Base-by-base conservation (phyloP, 2,888 invertebrate species). In the Athalia circularis region DNA sequence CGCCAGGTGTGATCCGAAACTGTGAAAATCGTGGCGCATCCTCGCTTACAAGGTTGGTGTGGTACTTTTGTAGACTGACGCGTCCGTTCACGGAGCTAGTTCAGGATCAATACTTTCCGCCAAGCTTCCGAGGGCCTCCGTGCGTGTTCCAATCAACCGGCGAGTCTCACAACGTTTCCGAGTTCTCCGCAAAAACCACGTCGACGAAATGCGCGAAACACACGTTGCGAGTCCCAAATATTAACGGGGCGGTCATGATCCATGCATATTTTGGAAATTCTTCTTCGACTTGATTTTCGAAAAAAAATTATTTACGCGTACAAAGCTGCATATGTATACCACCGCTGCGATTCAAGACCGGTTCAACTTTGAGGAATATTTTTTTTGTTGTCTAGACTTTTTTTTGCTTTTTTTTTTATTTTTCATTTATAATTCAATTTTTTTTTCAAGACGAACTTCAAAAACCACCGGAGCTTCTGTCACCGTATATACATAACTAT, bases 91-190 rank as follows among this genome's bases (percentile, higher is more conserved):
- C 75, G 8, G 64, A 61, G 29, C 29, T 29, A 29, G 15, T 52
- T 50, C 62, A 64, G 75, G 75, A 75, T 75, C 75, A 75, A 75
- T 75, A 75, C 75, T 75, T 75, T 75, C 75, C 48, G 75, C 75
- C 29, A 62, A 75, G 75, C 75, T 75, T 75, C 75, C 62, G 75
- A 75, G 75, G 75, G 62, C 75, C 75, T 62, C 64, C 78, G 78
- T 78, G 74, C 72, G 74, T 78, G 70, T 74, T 74, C 65, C 52
- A 74, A 74, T 78, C 62, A 78, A 64, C 64, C 54, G 52, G 48
- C 77, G 77, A 64, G 77, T 59, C 59, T 45, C 15, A 8, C 50
- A 70, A 75, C 54, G 64, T 78, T 78, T 74, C 29, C 48, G 52
- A 64, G 52, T 74, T 75, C 62, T 29, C 29, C 2, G 29, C 29